Evolutionary conservation across 2,888 invertebrate genomes (phyloP).

Genomic region (Hesperia comma): DNA sequence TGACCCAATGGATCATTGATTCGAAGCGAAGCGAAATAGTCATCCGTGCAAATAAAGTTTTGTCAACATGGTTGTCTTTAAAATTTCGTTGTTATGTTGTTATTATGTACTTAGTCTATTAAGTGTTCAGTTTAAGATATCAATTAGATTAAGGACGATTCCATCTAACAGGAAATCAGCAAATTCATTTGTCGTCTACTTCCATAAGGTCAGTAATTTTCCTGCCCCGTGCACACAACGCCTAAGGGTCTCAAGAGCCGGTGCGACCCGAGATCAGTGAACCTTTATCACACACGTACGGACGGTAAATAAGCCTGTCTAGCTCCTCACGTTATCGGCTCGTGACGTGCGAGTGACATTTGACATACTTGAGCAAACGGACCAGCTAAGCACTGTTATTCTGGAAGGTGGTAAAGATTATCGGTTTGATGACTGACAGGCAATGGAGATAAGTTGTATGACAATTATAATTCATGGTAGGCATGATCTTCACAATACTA

Average conservation of each 20-base stretch:
- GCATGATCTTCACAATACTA: too few relatives aligned
- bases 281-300: slow-evolving; percentile 48
- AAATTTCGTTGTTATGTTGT: too few relatives aligned
- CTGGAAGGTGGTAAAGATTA: neutral
- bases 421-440: slow-evolving; percentile 1
- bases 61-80: too few relatives aligned
- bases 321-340: slow-evolving; percentile 48
- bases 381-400: neutral
- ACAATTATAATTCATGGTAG: too few relatives aligned
- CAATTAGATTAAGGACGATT: too few relatives aligned
- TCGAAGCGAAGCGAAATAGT: too few relatives aligned
- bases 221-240: neutral
- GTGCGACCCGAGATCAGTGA: slow-evolving; percentile 47
- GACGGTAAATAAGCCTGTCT: slow-evolving; percentile 47
- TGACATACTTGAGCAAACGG: slow-evolving; percentile 31
- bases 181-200: too few relatives aligned
- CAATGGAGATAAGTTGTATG: neutral
- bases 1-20: too few relatives aligned
- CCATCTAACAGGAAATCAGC: too few relatives aligned
- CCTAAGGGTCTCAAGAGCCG: slow-evolving; percentile 21
- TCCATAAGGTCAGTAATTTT: neutral
- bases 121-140: too few relatives aligned
- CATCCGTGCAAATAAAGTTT: too few relatives aligned
- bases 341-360: slow-evolving; percentile 44
- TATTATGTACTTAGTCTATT: too few relatives aligned